Base-by-base conservation (phyloP, 1,140 invertebrate genomes). In the Limonius californicus region DNA sequence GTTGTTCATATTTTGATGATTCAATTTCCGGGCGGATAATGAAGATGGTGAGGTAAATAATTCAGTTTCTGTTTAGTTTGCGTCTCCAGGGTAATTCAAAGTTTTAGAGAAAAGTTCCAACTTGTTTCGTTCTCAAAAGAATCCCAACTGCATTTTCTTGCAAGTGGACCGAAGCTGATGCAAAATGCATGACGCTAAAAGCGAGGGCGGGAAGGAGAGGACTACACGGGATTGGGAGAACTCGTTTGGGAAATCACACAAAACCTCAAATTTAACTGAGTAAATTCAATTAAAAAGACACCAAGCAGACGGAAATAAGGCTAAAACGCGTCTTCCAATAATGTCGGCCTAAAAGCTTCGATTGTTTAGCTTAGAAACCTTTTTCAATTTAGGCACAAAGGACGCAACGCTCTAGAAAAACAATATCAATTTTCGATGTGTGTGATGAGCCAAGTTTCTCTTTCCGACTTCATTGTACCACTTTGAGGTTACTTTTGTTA, bases 191-290 rank as follows among this genome's bases (percentile, higher is more conserved):
- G 35, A 39, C n/a, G 8, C n/a, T 39, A 39, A 39, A 39, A 39
- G 35, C 8, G 35, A 11, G 35, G 35, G 35, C n/a, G 11, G 35
- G n/a, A 12, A 12, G n/a, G n/a, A 39, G 35, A 12, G 35, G 35
- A 27, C 23, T 39, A 39, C 11, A 11, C n/a, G 35, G 35, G 2
- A 39, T 39, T 39, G 35, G 11, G 35, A 39, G 35, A 39, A 39
- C 35, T 39, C 35, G n/a, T 39, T 39, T 39, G 35, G 35, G 35
- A 39, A 39, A 39, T 39, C 35, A 39, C 35, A 39, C 35, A 39
- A 39, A 39, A 39, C 35, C 35, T 39, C 35, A 39, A 39, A 39
- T 39, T 39, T 39, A 39, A 39, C 8, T 14, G 35, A 39, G 35
- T 14, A 39, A 39, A 39, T 39, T 39, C 35, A 39, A 39, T 39